Evolutionary conservation across 2,888 invertebrate species (phyloP).

Genomic region (Gymnoscelis rufifasciata): DNA sequence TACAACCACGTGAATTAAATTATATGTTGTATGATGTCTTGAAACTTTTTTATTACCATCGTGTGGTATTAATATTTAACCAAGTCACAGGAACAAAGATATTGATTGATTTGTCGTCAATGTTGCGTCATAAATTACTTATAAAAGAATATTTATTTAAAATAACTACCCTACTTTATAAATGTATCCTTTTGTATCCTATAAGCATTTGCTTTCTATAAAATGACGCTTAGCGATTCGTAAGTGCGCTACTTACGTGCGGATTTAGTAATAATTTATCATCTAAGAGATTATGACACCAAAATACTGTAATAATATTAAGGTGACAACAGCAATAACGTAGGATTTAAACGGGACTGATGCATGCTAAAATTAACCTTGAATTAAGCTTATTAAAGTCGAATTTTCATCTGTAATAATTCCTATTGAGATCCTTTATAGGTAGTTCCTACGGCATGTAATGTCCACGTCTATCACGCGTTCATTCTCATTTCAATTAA

Average conservation of each 20-base stretch:
- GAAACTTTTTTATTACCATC: too few relatives aligned
- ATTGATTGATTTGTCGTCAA: too few relatives aligned
- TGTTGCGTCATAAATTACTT: too few relatives aligned
- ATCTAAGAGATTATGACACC: slow-evolving; percentile 68
- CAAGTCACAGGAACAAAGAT: too few relatives aligned
- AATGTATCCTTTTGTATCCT: background rate
- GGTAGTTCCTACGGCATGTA: slow-evolving; percentile 53
- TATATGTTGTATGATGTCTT: too few relatives aligned
- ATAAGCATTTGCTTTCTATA: slow-evolving; percentile 7
- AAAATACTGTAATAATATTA: slow-evolving; percentile 52
- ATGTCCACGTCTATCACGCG: slow-evolving; percentile 33
- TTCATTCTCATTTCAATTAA: slow-evolving; percentile 45
- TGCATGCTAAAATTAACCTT: slow-evolving; percentile 9
- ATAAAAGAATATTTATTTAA: too few relatives aligned
- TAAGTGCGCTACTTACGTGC: slow-evolving; percentile 22
- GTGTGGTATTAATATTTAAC: too few relatives aligned
- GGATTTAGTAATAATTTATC: slow-evolving; percentile 25
- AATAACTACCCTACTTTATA: too few relatives aligned
- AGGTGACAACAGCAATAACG: slow-evolving; percentile 39
- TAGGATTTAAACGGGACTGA: slow-evolving; percentile 28
- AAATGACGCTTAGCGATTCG: slow-evolving; percentile 13
- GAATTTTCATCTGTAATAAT: slow-evolving; percentile 18
- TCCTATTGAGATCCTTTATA: slow-evolving; percentile 25
- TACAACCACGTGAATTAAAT: too few relatives aligned
- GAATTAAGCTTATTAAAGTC: slow-evolving; percentile 14